These are phyloP conservation scores for Cnemophilus loriae DNA, from an alignment of 2,113 vertebrate genomes.

Conservation along the genomic window DNA sequence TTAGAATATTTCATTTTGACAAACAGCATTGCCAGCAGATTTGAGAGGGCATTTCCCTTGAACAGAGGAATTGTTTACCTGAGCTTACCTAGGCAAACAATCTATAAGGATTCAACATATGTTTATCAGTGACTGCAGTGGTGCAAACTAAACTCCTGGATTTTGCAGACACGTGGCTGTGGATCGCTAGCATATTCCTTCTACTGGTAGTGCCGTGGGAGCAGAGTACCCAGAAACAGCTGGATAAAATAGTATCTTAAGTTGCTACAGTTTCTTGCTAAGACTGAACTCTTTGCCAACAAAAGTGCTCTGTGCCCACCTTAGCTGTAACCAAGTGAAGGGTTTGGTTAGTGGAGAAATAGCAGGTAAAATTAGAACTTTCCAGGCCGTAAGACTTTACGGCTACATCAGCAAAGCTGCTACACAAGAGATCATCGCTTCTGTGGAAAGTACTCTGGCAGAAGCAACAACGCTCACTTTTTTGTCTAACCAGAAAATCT, in stretches of 20 bases:
- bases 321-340: neutral
- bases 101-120: neutral
- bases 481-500: neutral
- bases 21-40: neutral
- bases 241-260: neutral
- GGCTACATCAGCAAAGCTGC: neutral
- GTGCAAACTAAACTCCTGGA: neutral
- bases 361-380: neutral
- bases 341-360: neutral
- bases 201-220: neutral
- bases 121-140: neutral
- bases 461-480: neutral
- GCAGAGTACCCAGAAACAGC: neutral
- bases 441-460: neutral
- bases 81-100: neutral
- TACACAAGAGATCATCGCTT: neutral
- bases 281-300: neutral
- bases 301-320: neutral
- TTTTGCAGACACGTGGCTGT: neutral
- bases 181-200: neutral
- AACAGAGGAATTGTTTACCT: neutral
- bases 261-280: neutral
- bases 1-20: neutral
- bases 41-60: neutral
- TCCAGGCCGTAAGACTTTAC: neutral